These are phyloP conservation scores for Leptinotarsa haldemani DNA, from an alignment of 2,888 invertebrate genomes.

Conservation along the genomic window DNA sequence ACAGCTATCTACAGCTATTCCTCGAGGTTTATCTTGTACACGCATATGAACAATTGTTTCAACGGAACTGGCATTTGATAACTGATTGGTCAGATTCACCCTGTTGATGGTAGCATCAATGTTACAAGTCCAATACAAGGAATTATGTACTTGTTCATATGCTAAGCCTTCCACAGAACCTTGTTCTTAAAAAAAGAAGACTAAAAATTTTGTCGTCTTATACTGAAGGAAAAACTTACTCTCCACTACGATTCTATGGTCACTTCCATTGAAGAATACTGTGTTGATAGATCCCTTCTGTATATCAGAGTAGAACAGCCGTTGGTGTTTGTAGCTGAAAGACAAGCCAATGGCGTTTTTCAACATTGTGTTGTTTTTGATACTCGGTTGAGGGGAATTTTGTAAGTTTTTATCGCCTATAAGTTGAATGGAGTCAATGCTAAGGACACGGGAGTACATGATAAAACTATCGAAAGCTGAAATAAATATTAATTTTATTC, in stretches of 20 bases:
- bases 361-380: conserved; percentile 79
- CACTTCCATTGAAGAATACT: conserved; percentile 83
- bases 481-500: conserved; percentile 24
- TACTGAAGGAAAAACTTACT: conserved; percentile 66
- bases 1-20: conserved; percentile 88
- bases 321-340: conserved; percentile 77
- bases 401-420: conserved; percentile 77
- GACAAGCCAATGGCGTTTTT: conserved; percentile 88
- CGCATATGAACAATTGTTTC: conserved; percentile 74
- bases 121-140: conserved; percentile 89
- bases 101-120: conserved; percentile 80
- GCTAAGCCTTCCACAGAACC: conserved; percentile 91
- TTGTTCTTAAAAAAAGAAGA: conserved; percentile 69
- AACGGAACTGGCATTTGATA: conserved; percentile 64
- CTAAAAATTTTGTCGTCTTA: not conserved
- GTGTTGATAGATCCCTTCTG: conserved; percentile 86
- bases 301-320: conserved; percentile 90
- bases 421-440: conserved; percentile 85
- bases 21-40: conserved; percentile 82
- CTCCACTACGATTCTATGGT: conserved; percentile 76
- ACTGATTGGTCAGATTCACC: conserved; percentile 67
- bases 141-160: conserved; percentile 75
- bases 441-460: conserved; percentile 83
- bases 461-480: conserved; percentile 84
- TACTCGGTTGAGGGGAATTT: conserved; percentile 82